Conservation (phyloP, 2,797 vertebrate genomes). For the Carduelis carduelis region DNA sequence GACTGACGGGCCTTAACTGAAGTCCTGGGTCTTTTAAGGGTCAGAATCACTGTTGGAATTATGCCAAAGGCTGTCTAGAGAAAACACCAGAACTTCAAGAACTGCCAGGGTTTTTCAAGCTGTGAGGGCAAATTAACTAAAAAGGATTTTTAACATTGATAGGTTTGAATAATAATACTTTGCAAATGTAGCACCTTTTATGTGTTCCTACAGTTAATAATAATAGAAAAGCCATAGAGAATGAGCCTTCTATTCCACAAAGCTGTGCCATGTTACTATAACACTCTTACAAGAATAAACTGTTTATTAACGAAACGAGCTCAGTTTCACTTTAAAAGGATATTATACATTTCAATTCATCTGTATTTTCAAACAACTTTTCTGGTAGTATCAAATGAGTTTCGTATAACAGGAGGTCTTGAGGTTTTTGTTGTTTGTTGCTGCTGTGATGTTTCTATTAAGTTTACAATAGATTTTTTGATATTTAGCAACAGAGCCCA, state of each 20-base stretch:
- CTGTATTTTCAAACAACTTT: background rate
- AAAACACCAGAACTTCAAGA: background rate
- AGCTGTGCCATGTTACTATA: background rate
- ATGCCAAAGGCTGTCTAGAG: background rate
- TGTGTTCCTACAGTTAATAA: background rate
- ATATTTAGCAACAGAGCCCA: background rate
- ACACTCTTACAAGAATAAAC: background rate
- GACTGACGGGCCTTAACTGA: background rate
- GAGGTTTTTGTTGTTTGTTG: background rate
- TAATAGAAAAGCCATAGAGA: background rate
- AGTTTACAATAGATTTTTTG: background rate
- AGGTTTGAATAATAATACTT: slow-evolving; percentile 25
- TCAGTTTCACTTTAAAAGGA: slow-evolving; percentile 16
- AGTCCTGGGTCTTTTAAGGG: background rate
- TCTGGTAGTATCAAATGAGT: background rate
- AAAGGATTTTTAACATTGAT: slow-evolving; percentile 26
- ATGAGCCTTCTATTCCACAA: slow-evolving; percentile 9
- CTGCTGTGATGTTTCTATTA: background rate
- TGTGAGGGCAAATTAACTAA: slow-evolving; percentile 30
- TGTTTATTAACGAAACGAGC: background rate
- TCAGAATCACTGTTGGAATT: background rate
- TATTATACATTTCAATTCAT: background rate
- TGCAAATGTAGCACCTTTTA: slow-evolving; percentile 18
- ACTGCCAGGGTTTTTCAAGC: slow-evolving; percentile 16
- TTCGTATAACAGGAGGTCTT: background rate